Evolutionary conservation across 2,797 vertebrate genomes (phyloP), one percentile per base, ranked within the genome.

Genomic region (Pangasius djambal): DNA sequence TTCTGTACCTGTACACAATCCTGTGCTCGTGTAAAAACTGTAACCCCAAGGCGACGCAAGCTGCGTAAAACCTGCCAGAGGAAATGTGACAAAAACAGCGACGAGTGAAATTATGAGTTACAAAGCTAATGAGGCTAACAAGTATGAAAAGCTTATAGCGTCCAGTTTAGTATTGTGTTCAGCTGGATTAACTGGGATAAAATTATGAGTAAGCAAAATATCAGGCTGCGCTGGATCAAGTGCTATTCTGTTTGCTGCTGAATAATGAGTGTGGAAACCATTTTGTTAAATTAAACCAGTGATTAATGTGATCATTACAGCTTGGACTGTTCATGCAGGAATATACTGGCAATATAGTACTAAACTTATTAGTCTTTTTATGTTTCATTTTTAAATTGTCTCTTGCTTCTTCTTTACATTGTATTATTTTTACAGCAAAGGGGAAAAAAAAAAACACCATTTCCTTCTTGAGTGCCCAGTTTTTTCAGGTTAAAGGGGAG

Each of bases 21-120:
- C 97, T 98, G 94, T 99, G 97, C 89, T 99, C 98, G n/a, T 99
- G 98, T 95, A 99, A 96, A 94, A 98, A 99, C 93, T 99, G 98
- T 91, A 99, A 96, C 83, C 98, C 98, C 93, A 99, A 95, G 92
- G 99, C 98, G 61, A 99, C 98, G 85, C 98, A 99, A 0, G 98
- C 98, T 65, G 98, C 98, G 92, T 99, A 99, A 96, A 99, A 99
- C 90, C 98, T 99, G 95, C 61, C 88, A 87, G 10, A 85, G 13
- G 28, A 40, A 91, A 69, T 15, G 52, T 9, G 6, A 75, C 15
- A 22, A 84, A 84, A 37, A 15, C 9, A 18, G 25, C 28, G 20
- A 75, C 20, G 16, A 16, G 40, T 59, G 2, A 15, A 6, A n/a
- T 37, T 1, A 50, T 55, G 75, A 34, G 55, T 77, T 50, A 50